Percentiles rank a stretch among this genome's conserved stretches.
Evolutionary conservation across 2,113 vertebrate species (phyloP).

Genomic region (Apteryx mantelli): DNA sequence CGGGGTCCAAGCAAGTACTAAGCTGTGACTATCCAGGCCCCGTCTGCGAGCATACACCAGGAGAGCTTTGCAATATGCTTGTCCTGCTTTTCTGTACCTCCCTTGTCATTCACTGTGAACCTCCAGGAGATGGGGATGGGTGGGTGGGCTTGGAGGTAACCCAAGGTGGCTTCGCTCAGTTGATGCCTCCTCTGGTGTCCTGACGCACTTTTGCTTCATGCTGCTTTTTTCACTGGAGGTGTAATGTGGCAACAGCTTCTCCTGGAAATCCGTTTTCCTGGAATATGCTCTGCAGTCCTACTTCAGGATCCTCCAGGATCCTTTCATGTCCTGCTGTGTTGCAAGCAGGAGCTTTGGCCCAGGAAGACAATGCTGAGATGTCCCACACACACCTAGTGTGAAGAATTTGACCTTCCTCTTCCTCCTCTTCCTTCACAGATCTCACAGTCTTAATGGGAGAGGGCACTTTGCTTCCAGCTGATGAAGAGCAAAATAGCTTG

Average conservation of each 20-base stretch:
- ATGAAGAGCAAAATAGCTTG: neutral
- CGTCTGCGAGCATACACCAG: too few species aligned
- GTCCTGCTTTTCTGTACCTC: neutral
- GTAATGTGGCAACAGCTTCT: neutral
- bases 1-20: too few species aligned
- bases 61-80: too few species aligned
- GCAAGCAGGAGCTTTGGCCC: neutral
- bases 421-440: neutral
- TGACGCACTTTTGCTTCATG: neutral
- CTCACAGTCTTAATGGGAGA: neutral
- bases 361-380: rapidly evolving
- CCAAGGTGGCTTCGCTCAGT: neutral
- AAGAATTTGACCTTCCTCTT: neutral
- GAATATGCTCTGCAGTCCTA: neutral
- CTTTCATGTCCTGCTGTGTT: neutral
- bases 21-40: too few species aligned
- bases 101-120: neutral
- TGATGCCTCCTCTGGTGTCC: neutral
- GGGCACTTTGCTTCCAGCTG: neutral
- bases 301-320: neutral
- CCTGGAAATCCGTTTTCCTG: neutral
- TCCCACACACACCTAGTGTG: neutral
- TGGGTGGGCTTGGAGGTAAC: neutral
- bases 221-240: neutral
- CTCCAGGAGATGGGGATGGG: too few species aligned